Evolutionary conservation across 2,888 invertebrate genomes (phyloP).

Genomic region (Cerceris rybyensis): DNA sequence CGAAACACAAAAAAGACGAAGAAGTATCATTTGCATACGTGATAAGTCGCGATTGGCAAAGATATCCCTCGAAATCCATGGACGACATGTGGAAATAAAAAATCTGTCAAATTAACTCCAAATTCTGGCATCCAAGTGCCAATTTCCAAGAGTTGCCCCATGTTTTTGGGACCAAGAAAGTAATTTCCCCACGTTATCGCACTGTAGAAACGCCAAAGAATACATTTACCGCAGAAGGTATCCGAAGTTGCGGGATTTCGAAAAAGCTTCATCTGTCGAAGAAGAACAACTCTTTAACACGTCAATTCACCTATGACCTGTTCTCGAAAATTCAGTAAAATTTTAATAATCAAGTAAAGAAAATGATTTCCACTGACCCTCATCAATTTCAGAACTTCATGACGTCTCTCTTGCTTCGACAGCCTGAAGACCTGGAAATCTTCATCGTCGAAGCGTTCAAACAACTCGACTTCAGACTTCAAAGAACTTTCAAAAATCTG

Average conservation of each 20-base stretch:
- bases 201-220: conserved; percentile 82
- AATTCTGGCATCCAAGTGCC: conserved; percentile 90
- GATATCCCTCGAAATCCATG: conserved; percentile 90
- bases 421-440: conserved; percentile 92
- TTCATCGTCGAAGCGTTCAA: conserved; percentile 90
- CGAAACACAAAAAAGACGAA: too few species aligned
- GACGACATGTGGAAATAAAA: conserved; percentile 90
- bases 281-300: background rate
- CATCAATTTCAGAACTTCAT: conserved; percentile 86
- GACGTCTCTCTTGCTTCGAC: conserved; percentile 86
- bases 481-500: conserved; percentile 88
- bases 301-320: background rate
- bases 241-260: conserved; percentile 11
- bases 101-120: conserved; percentile 87
- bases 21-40: conserved; percentile 85
- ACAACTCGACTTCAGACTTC: conserved; percentile 87
- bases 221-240: conserved; percentile 72
- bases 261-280: conserved; percentile 46
- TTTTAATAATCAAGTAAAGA: background rate
- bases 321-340: background rate
- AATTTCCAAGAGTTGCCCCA: conserved; percentile 83
- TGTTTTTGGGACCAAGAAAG: conserved; percentile 78
- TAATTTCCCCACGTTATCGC: conserved; percentile 85
- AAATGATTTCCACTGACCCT: conserved; percentile 81
- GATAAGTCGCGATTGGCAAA: conserved; percentile 89